A percentile compares a stretch with the other conserved stretches of the same genome.
Evolutionary conservation across 2,888 invertebrate genomes (phyloP).

Genomic region (Saturnia japonica): DNA sequence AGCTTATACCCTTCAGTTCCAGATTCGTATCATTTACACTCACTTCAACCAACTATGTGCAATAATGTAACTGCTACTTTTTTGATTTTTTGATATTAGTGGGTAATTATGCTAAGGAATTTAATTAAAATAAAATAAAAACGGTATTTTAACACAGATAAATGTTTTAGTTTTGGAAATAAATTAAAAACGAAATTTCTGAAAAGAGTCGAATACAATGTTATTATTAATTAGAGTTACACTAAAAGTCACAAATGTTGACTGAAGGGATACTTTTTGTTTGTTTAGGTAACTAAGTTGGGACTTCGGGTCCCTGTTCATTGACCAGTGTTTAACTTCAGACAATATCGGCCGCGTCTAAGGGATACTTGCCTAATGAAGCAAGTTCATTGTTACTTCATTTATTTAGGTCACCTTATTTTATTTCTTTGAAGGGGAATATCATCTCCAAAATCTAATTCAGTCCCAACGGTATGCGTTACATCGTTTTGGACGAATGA

Average conservation of each 20-base stretch:
- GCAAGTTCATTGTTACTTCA: constrained; percentile 36
- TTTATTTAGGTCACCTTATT: constrained; percentile 25
- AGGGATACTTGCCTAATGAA: constrained; percentile 58
- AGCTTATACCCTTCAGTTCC: no score
- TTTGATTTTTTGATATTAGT: no score
- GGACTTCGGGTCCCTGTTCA: constrained; percentile 60
- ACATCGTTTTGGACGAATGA: background rate
- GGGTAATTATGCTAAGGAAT: no score
- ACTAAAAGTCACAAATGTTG: constrained; percentile 55
- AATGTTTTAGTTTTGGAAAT: constrained; percentile 17
- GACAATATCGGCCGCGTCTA: constrained; percentile 57
- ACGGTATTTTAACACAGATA: no score
- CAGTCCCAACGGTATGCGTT: background rate
- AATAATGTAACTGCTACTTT: no score
- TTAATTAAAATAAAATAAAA: no score
- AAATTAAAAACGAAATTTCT: constrained; percentile 33
- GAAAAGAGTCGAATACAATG: constrained; percentile 25
- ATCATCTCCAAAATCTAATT: no score
- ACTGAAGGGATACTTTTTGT: constrained; percentile 60
- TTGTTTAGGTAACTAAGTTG: constrained; percentile 77
- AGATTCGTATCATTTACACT: no score
- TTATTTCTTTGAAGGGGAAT: background rate
- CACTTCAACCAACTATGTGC: no score
- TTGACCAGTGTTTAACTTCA: constrained; percentile 69
- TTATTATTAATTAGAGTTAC: constrained; percentile 31